Evolutionary conservation across 2,113 vertebrate species (phyloP).

Genomic region (Copsychus sechellarum): DNA sequence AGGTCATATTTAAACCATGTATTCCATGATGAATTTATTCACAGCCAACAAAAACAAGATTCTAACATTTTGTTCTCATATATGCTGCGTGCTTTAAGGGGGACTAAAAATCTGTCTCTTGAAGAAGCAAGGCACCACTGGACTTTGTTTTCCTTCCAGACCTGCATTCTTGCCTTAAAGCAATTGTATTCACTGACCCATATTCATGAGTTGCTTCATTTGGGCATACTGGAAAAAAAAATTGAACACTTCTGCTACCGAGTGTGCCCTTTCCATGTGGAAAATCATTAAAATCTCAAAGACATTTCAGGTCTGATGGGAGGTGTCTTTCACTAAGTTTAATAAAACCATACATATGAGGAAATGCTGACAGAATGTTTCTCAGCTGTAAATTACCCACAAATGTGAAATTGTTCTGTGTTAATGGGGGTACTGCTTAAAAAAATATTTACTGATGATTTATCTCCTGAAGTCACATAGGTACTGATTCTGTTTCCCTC

Average conservation of each 20-base stretch:
- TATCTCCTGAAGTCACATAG: background rate
- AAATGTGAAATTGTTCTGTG: background rate
- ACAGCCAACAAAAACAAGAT: constrained; percentile 54
- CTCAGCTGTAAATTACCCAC: constrained; percentile 22
- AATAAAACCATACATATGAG: constrained; percentile 22
- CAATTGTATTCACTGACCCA: background rate
- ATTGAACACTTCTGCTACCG: background rate
- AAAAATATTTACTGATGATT: constrained; percentile 36
- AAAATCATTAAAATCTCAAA: constrained; percentile 36
- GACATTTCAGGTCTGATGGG: constrained; percentile 8
- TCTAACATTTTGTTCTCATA: constrained; percentile 38
- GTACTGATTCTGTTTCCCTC: background rate
- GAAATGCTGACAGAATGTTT: constrained; percentile 36
- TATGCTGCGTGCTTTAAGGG: background rate
- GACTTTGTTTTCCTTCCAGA: constrained; percentile 15
- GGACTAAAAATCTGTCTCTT: background rate
- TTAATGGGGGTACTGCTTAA: background rate
- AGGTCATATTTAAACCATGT: constrained; percentile 36
- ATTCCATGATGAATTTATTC: constrained; percentile 50
- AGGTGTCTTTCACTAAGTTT: constrained; percentile 43
- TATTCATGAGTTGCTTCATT: background rate
- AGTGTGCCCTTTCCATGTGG: background rate
- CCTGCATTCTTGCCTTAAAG: background rate
- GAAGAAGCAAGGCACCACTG: constrained; percentile 5
- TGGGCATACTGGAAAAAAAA: background rate